A percentile compares a stretch with the other conserved stretches of the same genome.
Conservation (phyloP, 2,888 invertebrate species). For the Lydus trimaculatus region DNA sequence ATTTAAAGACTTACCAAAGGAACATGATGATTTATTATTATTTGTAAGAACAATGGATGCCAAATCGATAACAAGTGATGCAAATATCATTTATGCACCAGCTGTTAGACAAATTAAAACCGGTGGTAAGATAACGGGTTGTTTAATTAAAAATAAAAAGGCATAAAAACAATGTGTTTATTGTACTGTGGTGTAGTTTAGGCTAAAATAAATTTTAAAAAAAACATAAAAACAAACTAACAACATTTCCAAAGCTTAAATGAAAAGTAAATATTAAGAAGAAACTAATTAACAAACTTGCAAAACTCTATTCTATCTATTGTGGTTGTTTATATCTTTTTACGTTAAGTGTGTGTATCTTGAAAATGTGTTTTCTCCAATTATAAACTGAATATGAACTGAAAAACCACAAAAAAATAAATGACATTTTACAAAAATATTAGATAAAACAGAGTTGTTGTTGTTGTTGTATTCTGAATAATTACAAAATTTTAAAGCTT, state of each 20-base stretch:
- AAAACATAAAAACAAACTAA: neutral
- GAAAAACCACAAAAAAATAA: neutral
- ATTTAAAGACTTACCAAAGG: slow-evolving; percentile 60
- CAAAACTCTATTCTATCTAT: neutral
- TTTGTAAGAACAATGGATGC: slow-evolving; percentile 63
- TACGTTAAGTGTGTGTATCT: too few relatives aligned
- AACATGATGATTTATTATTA: slow-evolving; percentile 59
- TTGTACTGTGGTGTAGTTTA: slow-evolving; percentile 6
- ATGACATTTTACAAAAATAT: neutral
- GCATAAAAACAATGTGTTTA: slow-evolving; percentile 25
- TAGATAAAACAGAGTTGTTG: neutral
- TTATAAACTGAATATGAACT: neutral
- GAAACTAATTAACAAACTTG: slow-evolving; percentile 6
- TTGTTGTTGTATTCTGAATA: too few relatives aligned
- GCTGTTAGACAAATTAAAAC: slow-evolving; percentile 40
- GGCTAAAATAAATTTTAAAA: neutral
- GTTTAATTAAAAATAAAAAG: neutral
- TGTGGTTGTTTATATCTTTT: neutral
- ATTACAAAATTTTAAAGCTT: too few relatives aligned
- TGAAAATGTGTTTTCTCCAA: neutral
- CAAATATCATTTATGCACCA: slow-evolving; percentile 62
- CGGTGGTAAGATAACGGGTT: slow-evolving; percentile 43
- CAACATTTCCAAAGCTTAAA: neutral
- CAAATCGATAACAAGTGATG: slow-evolving; percentile 63
- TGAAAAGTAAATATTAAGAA: neutral